Evolutionary conservation across 2,113 vertebrate species (phyloP).

Genomic region (Spheniscus mendiculus): DNA sequence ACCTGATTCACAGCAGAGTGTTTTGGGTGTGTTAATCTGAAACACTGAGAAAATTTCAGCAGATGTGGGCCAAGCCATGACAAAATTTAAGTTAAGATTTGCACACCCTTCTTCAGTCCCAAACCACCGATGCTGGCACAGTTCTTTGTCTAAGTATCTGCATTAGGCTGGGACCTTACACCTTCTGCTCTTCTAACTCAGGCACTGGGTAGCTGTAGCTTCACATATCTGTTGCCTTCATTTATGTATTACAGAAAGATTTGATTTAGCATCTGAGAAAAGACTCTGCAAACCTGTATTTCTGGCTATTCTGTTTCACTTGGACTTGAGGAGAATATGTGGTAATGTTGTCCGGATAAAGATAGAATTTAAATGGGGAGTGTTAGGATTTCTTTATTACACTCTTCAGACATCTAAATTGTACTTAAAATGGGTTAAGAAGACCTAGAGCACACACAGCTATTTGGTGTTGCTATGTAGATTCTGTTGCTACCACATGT

Average conservation of each 20-base stretch:
- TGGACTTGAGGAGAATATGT: background rate
- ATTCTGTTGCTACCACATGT: background rate
- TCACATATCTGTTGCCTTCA: background rate
- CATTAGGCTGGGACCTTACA: background rate
- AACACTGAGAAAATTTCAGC: background rate
- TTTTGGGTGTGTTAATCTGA: background rate
- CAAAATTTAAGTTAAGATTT: background rate
- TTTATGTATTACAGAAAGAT: background rate
- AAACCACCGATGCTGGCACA: background rate
- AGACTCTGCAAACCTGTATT: background rate
- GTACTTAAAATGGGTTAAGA: background rate
- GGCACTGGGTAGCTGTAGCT: background rate
- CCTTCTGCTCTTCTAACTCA: background rate
- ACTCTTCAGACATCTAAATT: slow-evolving; percentile 27
- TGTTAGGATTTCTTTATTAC: slow-evolving; percentile 1
- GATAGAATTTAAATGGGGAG: background rate
- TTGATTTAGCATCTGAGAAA: background rate
- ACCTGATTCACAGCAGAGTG: background rate
- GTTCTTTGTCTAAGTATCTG: background rate
- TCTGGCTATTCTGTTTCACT: background rate
- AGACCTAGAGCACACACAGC: background rate
- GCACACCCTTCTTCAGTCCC: background rate
- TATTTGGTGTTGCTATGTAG: slow-evolving; percentile 34
- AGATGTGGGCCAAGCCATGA: background rate
- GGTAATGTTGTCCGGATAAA: background rate